Evolutionary conservation across 2,888 invertebrate species (phyloP).

Genomic region (Limnephilus marmoratus): DNA sequence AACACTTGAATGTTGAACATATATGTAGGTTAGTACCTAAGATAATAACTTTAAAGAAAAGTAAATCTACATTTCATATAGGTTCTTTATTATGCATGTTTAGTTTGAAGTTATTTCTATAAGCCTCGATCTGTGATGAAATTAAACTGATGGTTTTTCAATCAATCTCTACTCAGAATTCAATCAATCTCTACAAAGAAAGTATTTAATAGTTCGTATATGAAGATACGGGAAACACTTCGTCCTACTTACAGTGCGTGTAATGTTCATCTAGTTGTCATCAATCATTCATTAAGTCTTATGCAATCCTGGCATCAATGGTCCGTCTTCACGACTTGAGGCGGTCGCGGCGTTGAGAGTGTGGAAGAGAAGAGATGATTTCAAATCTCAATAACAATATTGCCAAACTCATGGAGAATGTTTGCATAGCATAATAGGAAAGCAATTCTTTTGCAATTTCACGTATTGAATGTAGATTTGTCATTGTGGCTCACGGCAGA

Average conservation of each 20-base stretch:
- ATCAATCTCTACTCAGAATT: background rate
- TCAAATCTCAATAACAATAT: conserved; percentile 21
- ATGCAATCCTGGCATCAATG: background rate
- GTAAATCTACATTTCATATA: background rate
- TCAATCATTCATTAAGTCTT: background rate
- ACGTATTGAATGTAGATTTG: background rate
- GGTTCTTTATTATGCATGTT: background rate
- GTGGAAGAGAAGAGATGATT: background rate
- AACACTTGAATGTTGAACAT: no score
- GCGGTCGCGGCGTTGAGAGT: no score
- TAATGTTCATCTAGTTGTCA: background rate
- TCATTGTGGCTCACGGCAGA: background rate
- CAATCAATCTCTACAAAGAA: background rate
- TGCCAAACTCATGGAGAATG: background rate
- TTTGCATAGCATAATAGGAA: conserved; percentile 14
- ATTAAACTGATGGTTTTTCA: background rate
- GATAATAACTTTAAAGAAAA: background rate
- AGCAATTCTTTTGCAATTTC: background rate
- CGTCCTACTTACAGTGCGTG: background rate
- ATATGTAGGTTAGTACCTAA: no score
- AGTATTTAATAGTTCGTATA: background rate
- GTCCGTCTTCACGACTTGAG: background rate
- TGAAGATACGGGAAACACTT: background rate
- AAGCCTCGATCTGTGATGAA: background rate
- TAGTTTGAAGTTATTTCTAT: background rate